These are phyloP conservation scores for Hydropsyche betteni DNA, from an alignment of 2,888 invertebrate species.

Conservation along the genomic window DNA sequence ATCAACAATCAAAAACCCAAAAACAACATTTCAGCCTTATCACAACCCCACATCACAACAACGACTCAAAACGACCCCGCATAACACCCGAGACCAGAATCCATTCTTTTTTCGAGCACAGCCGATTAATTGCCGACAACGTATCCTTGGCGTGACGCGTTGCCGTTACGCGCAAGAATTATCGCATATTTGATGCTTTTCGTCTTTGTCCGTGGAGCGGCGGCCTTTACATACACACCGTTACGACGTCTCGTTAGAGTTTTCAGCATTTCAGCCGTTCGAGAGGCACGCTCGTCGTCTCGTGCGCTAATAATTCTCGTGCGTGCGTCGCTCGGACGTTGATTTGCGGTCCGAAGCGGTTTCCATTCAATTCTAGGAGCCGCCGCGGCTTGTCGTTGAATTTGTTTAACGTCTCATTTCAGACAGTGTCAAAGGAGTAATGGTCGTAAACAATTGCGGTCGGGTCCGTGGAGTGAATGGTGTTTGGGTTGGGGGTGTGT, in stretches of 20 bases:
- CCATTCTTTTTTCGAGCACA: too few species aligned
- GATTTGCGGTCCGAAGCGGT: background rate
- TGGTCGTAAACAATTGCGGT: too few species aligned
- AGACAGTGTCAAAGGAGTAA: too few species aligned
- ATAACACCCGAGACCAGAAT: too few species aligned
- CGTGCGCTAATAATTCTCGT: background rate
- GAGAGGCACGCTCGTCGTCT: background rate
- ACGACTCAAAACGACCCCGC: too few species aligned
- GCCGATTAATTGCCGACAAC: slow-evolving; percentile 43
- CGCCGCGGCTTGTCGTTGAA: too few species aligned
- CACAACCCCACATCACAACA: too few species aligned
- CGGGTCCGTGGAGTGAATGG: too few species aligned
- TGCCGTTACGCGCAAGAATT: slow-evolving; percentile 47
- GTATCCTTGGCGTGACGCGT: slow-evolving; percentile 49
- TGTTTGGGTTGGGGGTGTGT: too few species aligned
- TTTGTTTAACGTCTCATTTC: too few species aligned
- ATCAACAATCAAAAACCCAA: too few species aligned
- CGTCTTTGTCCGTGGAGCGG: background rate
- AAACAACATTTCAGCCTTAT: too few species aligned
- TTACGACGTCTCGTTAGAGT: slow-evolving; percentile 32
- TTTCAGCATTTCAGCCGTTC: slow-evolving; percentile 27
- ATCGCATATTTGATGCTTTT: slow-evolving; percentile 49
- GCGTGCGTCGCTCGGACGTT: background rate
- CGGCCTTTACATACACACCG: background rate
- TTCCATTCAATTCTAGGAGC: background rate